Evolutionary conservation across 2,797 vertebrate species (phyloP).

Genomic region (Gallinago stenura): DNA sequence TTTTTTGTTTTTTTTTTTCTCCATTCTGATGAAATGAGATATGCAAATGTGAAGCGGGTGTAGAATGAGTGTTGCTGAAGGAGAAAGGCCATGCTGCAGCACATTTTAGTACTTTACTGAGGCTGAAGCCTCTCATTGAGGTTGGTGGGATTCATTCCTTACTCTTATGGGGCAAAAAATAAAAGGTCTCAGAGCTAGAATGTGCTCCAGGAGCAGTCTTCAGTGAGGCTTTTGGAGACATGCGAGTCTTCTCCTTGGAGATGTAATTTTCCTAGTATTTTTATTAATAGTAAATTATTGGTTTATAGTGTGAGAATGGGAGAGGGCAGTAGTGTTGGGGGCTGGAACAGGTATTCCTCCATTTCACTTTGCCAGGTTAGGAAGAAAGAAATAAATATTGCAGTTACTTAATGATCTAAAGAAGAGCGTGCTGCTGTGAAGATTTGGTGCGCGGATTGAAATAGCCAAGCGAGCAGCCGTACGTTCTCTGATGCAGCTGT

Average conservation of each 20-base stretch:
- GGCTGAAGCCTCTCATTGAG: neutral
- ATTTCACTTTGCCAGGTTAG: neutral
- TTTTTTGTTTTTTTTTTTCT: neutral
- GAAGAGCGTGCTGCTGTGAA: neutral
- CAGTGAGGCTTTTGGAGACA: neutral
- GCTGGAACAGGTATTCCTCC: neutral
- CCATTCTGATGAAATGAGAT: neutral
- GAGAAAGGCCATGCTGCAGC: neutral
- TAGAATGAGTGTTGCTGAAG: neutral
- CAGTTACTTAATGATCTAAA: neutral
- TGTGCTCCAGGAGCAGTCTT: neutral
- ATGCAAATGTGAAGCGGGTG: neutral
- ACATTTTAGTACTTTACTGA: neutral
- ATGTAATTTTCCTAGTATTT: neutral
- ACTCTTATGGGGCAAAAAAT: neutral
- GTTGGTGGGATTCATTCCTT: neutral
- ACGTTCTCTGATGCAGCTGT: neutral
- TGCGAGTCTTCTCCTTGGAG: neutral
- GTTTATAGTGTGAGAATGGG: no score
- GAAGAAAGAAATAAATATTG: neutral
- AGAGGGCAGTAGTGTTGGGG: neutral
- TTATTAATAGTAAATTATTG: neutral
- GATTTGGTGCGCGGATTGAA: neutral
- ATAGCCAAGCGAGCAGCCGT: fast-evolving
- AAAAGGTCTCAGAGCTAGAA: neutral